A percentile compares a stretch with the other conserved stretches of the same genome.
These are phyloP conservation scores for Hippopotamyrus pictus DNA, from an alignment of 2,797 vertebrate species.

Conservation along the genomic window DNA sequence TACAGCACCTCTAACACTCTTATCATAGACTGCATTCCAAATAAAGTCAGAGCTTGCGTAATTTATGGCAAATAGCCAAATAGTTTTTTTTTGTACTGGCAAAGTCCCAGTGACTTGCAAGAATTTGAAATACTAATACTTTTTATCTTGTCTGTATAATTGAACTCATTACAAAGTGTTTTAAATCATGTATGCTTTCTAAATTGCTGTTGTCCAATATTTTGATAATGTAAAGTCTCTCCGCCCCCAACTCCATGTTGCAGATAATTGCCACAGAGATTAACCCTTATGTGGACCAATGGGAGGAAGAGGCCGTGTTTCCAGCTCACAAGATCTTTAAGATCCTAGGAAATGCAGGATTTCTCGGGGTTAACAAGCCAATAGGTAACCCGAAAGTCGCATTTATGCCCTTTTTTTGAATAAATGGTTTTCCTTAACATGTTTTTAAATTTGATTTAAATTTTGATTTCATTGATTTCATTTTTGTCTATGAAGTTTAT, in stretches of 20 bases:
- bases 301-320: constrained; percentile 73
- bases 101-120: neutral
- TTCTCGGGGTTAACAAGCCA: constrained; percentile 73
- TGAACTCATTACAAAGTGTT: neutral
- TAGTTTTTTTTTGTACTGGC: neutral
- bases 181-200: neutral
- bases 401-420: neutral
- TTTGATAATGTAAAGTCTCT: neutral
- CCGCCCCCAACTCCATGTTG: constrained; percentile 15
- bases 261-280: constrained; percentile 80
- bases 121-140: neutral
- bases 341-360: constrained; percentile 69
- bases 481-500: neutral
- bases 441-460: neutral
- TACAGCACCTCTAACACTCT: neutral
- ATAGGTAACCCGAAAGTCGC: constrained; percentile 49
- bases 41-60: neutral
- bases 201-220: neutral
- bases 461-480: neutral
- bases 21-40: neutral
- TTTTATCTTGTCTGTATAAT: neutral
- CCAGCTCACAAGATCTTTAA: constrained; percentile 76
- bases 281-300: constrained; percentile 74
- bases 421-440: neutral
- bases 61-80: neutral